A percentile compares a stretch with the other conserved stretches of the same genome.
These are phyloP conservation scores for Lycocorax pyrrhopterus DNA, from an alignment of 2,113 vertebrate species.

Conservation along the genomic window DNA sequence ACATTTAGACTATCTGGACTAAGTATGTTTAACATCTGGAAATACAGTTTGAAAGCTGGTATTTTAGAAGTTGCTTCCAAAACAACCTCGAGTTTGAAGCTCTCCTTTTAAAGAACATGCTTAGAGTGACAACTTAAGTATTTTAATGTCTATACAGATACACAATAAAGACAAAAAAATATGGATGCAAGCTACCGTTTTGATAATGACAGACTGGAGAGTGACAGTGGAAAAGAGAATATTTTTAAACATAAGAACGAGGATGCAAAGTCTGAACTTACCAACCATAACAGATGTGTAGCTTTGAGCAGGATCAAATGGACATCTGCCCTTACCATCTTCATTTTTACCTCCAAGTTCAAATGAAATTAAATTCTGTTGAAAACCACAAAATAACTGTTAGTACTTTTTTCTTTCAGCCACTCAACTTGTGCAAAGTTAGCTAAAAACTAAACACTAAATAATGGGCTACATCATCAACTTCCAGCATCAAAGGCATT, in stretches of 20 bases:
- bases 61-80: neutral
- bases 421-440: neutral
- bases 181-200: neutral
- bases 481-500: neutral
- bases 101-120: neutral
- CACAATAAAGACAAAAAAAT: neutral
- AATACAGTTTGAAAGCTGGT: neutral
- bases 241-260: neutral
- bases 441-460: neutral
- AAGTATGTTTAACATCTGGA: neutral
- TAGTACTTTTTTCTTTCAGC: neutral
- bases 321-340: slow-evolving; percentile 92
- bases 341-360: slow-evolving; percentile 78
- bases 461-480: neutral
- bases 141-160: neutral
- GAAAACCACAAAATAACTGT: neutral
- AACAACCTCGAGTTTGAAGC: neutral
- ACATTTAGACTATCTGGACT: neutral
- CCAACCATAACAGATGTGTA: slow-evolving; percentile 96
- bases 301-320: slow-evolving; percentile 94
- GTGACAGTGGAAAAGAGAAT: neutral
- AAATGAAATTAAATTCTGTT: slow-evolving; percentile 77
- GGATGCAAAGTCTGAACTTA: slow-evolving; percentile 72
- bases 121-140: accelerated
- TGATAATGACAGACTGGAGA: neutral